Percentiles rank a stretch among this genome's conserved stretches.
Conservation (phyloP, 2,888 invertebrate species). For the Cantharis nigra region DNA sequence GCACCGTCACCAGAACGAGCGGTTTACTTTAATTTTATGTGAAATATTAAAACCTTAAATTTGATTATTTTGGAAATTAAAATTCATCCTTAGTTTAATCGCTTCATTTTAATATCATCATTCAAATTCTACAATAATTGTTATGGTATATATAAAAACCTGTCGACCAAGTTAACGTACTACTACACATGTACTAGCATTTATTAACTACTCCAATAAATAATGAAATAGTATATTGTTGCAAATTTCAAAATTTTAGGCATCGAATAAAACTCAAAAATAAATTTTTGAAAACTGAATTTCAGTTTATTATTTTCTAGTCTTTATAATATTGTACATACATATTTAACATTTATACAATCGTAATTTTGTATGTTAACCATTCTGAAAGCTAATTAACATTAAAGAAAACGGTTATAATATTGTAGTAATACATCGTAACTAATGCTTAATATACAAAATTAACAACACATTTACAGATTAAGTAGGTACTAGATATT, state of each 20-base stretch:
- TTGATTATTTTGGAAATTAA: too few species aligned
- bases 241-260: background rate
- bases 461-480: background rate
- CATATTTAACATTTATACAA: slow-evolving; percentile 54
- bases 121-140: too few species aligned
- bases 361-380: slow-evolving; percentile 38
- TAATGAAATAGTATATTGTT: too few species aligned
- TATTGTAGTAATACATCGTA: background rate
- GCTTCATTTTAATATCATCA: too few species aligned
- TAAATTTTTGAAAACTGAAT: slow-evolving; percentile 19
- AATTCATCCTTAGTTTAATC: too few species aligned
- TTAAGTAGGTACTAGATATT: background rate
- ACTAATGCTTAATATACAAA: background rate
- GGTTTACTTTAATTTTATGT: too few species aligned
- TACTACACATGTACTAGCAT: too few species aligned
- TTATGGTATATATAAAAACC: too few species aligned
- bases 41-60: too few species aligned
- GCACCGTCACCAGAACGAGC: too few species aligned
- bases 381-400: slow-evolving; percentile 35
- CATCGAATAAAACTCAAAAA: background rate
- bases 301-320: slow-evolving; percentile 34
- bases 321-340: slow-evolving; percentile 54
- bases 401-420: background rate
- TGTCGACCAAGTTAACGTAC: too few species aligned
- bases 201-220: too few species aligned